Percentiles rank a stretch among this genome's conserved stretches.
phyloP scores from a whole-genome alignment of 1,140 invertebrate genomes.

The Drosophila lini region DNA sequence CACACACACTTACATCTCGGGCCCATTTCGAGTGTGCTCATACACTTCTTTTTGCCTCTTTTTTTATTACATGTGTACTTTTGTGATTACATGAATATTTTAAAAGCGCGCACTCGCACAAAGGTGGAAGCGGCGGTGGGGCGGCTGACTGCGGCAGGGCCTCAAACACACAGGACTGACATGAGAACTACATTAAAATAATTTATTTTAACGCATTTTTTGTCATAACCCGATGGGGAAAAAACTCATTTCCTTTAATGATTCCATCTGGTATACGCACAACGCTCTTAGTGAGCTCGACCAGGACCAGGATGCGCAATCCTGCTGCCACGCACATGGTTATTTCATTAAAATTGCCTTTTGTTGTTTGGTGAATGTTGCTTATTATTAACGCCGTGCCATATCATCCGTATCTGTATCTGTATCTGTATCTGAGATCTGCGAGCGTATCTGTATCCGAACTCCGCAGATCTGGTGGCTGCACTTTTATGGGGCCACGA shows the following conservation, averaged over 20 bases:
- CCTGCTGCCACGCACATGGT: conserved; percentile 71
- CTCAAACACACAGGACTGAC: conserved; percentile 52
- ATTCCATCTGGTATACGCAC: conserved; percentile 78
- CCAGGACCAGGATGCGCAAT: conserved; percentile 32
- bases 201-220: conserved; percentile 83
- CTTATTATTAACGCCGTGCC: conserved; percentile 77
- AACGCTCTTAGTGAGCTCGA: conserved; percentile 50
- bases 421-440: conserved; percentile 14
- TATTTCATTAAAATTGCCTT: conserved; percentile 83
- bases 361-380: conserved; percentile 83
- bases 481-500: conserved; percentile 71
- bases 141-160: conserved; percentile 5
- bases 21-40: conserved; percentile 49
- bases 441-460: conserved; percentile 27
- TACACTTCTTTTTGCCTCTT: conserved; percentile 30
- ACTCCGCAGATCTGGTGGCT: conserved; percentile 41
- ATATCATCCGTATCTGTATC: conserved; percentile 57
- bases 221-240: conserved; percentile 82
- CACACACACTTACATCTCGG: conserved; percentile 55
- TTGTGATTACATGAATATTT: conserved; percentile 83
- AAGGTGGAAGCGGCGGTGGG: conserved; percentile 21
- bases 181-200: conserved; percentile 83
- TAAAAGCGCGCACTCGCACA: conserved; percentile 65
- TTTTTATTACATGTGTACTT: conserved; percentile 83
- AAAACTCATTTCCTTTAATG: conserved; percentile 83